Evolutionary conservation across 2,113 vertebrate genomes (phyloP).

Genomic region (Casuarius casuarius): DNA sequence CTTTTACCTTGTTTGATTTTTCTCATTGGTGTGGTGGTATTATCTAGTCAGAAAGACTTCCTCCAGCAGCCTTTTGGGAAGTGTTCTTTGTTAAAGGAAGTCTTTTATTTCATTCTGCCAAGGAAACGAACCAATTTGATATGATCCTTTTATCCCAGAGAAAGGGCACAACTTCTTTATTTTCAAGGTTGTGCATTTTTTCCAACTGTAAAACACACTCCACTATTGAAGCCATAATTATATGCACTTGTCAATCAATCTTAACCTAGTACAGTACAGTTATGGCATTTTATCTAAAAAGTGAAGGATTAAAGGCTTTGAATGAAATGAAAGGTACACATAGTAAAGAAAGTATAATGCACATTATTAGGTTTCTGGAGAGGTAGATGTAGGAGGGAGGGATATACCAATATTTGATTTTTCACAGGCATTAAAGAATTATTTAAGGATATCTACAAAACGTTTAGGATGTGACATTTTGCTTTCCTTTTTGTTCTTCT

Average conservation of each 20-base stretch:
- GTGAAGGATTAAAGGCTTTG: constrained; percentile 74
- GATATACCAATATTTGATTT: constrained; percentile 71
- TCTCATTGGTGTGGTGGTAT: constrained; percentile 33
- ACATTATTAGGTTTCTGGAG: constrained; percentile 59
- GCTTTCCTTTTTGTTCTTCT: constrained; percentile 57
- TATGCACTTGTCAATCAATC: constrained; percentile 76
- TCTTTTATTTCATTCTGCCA: constrained; percentile 72
- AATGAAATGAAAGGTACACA: constrained; percentile 72
- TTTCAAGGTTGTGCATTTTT: constrained; percentile 75
- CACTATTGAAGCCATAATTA: constrained; percentile 70
- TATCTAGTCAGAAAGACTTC: constrained; percentile 62
- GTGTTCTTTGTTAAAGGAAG: constrained; percentile 69
- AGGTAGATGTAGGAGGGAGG: constrained; percentile 14
- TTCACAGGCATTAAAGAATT: constrained; percentile 58
- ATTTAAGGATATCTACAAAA: constrained; percentile 62
- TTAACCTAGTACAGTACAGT: constrained; percentile 59
- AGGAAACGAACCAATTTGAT: constrained; percentile 74
- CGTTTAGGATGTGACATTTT: constrained; percentile 56
- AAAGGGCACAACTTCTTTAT: constrained; percentile 76
- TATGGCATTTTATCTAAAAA: constrained; percentile 73
- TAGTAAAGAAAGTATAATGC: constrained; percentile 54
- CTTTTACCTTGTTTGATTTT: constrained; percentile 67
- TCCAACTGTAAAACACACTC: constrained; percentile 68
- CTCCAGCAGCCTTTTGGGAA: constrained; percentile 62
- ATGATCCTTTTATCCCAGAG: constrained; percentile 70